These are phyloP conservation scores for Picathartes gymnocephalus DNA, from an alignment of 2,113 vertebrate genomes.

Conservation along the genomic window DNA sequence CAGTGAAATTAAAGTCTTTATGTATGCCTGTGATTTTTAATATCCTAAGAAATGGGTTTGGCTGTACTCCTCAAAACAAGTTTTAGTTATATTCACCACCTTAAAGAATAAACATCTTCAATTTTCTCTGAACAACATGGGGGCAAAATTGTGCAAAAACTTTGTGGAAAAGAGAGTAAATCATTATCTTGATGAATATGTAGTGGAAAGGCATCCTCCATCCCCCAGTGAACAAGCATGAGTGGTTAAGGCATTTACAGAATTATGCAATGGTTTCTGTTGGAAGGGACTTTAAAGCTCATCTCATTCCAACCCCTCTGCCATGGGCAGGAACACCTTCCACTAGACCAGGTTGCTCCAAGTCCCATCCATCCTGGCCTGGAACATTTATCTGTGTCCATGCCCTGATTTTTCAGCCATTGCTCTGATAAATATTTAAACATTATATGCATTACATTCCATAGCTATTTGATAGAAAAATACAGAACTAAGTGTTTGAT, in stretches of 20 bases:
- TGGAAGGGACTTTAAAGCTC: not conserved
- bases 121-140: not conserved
- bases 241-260: not conserved
- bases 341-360: fast-evolving
- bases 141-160: not conserved
- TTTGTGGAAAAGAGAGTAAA: not conserved
- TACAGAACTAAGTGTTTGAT: not conserved
- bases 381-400: not conserved
- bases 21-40: not conserved
- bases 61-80: not conserved
- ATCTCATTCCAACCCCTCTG: not conserved
- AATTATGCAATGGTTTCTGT: not conserved
- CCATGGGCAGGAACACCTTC: not conserved
- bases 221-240: not conserved
- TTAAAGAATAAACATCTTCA: not conserved
- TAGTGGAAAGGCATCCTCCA: not conserved
- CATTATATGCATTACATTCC: not conserved
- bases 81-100: not conserved
- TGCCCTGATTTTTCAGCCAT: not conserved
- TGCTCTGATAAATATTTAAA: not conserved
- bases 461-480: not conserved
- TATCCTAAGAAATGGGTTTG: not conserved
- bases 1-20: not conserved
- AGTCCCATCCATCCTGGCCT: not conserved
- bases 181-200: not conserved